Percentiles rank a stretch among this genome's conserved stretches.
These are phyloP conservation scores for Leucoraja erinaceus DNA, from an alignment of 2,113 vertebrate species.

Conservation along the genomic window DNA sequence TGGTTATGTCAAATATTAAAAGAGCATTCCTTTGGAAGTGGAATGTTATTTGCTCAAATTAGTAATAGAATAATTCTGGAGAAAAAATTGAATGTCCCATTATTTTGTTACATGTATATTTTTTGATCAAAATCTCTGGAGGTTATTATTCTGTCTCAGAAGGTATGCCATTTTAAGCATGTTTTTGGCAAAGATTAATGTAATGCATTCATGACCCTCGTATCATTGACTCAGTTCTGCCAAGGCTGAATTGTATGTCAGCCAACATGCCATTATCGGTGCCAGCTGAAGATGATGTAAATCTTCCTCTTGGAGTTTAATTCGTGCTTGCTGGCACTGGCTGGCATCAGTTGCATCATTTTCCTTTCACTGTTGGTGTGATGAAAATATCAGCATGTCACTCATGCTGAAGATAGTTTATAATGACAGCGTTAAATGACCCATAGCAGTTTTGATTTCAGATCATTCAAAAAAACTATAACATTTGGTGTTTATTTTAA, in stretches of 20 bases:
- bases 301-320: not conserved
- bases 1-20: not conserved
- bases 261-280: not conserved
- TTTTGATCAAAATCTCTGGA: not conserved
- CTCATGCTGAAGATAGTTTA: not conserved
- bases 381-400: not conserved
- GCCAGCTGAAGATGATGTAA: not conserved
- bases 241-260: not conserved
- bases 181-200: not conserved
- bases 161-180: not conserved
- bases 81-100: not conserved
- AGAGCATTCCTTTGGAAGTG: not conserved
- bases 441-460: not conserved
- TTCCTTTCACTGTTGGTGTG: not conserved
- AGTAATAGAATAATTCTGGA: not conserved
- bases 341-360: not conserved
- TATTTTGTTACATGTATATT: not conserved
- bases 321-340: no score
- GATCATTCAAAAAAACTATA: not conserved
- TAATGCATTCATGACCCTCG: no score
- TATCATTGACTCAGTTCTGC: not conserved
- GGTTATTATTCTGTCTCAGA: not conserved
- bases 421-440: not conserved
- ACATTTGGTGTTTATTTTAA: not conserved
- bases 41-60: not conserved